These are phyloP conservation scores for Parasteatoda lunata DNA, from an alignment of 2,888 invertebrate species.

Conservation along the genomic window DNA sequence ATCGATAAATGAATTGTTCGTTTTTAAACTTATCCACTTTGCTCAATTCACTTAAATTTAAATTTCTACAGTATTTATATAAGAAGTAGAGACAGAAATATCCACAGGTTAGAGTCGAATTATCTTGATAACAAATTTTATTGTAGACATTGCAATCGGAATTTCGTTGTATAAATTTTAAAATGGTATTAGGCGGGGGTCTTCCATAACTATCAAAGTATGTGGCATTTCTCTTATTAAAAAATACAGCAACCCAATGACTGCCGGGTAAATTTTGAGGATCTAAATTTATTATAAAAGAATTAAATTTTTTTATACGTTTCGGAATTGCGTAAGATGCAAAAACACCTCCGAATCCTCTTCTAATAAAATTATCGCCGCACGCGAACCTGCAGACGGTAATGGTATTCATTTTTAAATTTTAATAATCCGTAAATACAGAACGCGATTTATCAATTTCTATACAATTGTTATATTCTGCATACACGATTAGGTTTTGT, in stretches of 20 bases:
- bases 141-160: neutral
- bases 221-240: neutral
- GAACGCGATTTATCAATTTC: constrained; percentile 38
- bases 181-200: neutral
- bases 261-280: constrained; percentile 7
- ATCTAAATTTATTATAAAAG: constrained; percentile 50
- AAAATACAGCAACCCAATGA: constrained; percentile 38
- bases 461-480: constrained; percentile 15
- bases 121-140: constrained; percentile 2
- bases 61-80: neutral
- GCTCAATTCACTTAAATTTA: neutral
- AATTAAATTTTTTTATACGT: neutral
- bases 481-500: constrained; percentile 7
- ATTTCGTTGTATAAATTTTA: constrained; percentile 16
- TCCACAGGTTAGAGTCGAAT: constrained; percentile 14
- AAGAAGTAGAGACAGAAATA: constrained; percentile 31
- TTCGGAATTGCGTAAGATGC: constrained; percentile 4
- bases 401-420: constrained; percentile 33
- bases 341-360: constrained; percentile 27
- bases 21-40: neutral
- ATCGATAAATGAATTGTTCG: too few relatives aligned
- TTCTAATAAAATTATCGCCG: neutral
- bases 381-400: neutral
- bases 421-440: constrained; percentile 25
- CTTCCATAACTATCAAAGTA: constrained; percentile 49